Evolutionary conservation across 2,797 vertebrate genomes (phyloP).

Genomic region (Diplodus sargus): DNA sequence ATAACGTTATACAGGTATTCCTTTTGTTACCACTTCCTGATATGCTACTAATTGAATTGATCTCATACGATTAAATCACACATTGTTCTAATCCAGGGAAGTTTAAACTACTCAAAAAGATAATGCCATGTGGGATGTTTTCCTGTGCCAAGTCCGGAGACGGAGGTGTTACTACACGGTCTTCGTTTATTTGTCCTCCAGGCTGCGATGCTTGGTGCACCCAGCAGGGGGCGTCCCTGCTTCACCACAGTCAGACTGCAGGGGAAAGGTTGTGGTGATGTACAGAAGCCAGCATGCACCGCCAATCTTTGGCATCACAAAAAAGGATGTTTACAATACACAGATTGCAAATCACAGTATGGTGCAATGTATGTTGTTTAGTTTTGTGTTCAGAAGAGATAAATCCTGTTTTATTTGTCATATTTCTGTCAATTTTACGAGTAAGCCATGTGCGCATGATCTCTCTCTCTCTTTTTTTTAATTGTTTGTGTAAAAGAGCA

Average conservation of each 20-base stretch:
- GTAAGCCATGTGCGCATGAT: background rate
- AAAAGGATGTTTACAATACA: background rate
- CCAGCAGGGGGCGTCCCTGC: constrained; percentile 46
- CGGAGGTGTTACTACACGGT: background rate
- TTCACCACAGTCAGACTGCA: constrained; percentile 16
- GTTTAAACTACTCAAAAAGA: background rate
- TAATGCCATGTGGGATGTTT: background rate
- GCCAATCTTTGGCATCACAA: no score
- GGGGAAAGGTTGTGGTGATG: background rate
- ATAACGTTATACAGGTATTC: no score
- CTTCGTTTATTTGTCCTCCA: background rate
- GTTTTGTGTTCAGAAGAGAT: background rate
- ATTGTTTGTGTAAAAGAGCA: background rate
- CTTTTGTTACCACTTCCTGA: background rate
- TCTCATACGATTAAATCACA: background rate
- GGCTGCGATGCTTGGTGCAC: background rate
- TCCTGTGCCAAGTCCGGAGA: background rate
- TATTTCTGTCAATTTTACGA: background rate
- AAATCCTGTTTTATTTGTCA: background rate
- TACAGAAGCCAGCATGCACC: background rate
- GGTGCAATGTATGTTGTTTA: background rate
- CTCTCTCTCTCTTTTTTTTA: no score
- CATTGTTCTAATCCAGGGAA: background rate
- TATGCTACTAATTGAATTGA: background rate
- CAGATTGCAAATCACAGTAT: background rate